Base-by-base conservation (phyloP, 2,888 invertebrate species). In the Drosophila atripex region DNA sequence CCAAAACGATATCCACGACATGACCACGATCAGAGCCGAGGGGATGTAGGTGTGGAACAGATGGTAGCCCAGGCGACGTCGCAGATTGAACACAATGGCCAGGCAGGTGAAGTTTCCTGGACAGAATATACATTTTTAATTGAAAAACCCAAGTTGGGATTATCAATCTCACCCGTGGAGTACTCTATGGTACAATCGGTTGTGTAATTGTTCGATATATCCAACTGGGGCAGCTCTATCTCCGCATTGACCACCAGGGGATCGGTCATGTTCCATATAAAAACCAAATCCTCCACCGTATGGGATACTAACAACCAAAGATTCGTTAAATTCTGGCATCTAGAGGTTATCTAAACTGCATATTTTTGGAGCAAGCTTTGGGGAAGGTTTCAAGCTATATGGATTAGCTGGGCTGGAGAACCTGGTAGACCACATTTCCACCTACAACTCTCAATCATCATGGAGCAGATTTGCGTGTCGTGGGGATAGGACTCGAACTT, bases 1-100 rank as follows among this genome's bases (percentile, higher is more conserved):
- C 98, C 97, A 98, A 92, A 98, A 98, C 0, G 97, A 97, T 78
- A 98, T 97, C 97, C 97, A 98, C 69, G 97, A 97, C 96, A 98
- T 97, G 63, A 97, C 97, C 47, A 97, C 97, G 89, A 97, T 97
- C 76, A 97, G 93, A 0, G 97, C 97, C 1, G 97, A 97, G 0
- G 97, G 97, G 82, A 97, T 97, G 91, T 97, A 97, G 0, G 97
- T 97, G 92, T 97, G 97, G 91, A 97, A 97, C 55, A 97, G 93
- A 90, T 97, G 97, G 92, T 97, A 97, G 14, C 97, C 97, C 18
- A 97, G 93, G 1, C 97, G 94, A 4, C 97, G 93, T 45, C 95
- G 94, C 60, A 97, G 92, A 90, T 95, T 96, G 92, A 97, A 97
- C 51, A 97, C 96, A 35, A 97, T 94, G n/a, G 97, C 96, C 83